Conservation (phyloP, 2,113 vertebrate genomes). For the Climacteris rufus region DNA sequence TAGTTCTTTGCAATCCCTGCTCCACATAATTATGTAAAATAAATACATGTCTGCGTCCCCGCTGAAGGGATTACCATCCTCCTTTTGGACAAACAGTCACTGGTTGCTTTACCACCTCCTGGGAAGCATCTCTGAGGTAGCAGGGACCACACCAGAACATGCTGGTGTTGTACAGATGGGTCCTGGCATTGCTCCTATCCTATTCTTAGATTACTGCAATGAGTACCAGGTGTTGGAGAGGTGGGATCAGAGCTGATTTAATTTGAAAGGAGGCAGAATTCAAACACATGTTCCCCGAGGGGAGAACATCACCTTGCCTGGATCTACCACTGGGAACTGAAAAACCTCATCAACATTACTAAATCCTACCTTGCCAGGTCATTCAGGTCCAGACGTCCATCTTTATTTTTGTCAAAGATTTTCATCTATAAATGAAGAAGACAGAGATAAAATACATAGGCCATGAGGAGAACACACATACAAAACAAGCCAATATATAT, state of each 20-base stretch:
- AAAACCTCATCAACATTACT: neutral
- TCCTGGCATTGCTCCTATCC: neutral
- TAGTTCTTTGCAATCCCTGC: neutral
- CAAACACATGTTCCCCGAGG: neutral
- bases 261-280: neutral
- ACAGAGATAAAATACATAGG: neutral
- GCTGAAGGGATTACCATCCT: neutral
- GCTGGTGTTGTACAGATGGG: neutral
- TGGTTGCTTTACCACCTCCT: neutral
- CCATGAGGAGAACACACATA: neutral
- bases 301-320: neutral
- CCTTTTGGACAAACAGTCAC: neutral
- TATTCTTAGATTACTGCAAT: neutral
- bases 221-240: neutral
- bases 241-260: neutral
- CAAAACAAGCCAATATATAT: neutral
- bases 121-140: neutral
- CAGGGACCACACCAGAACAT: neutral
- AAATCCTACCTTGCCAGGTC: conserved; percentile 89
- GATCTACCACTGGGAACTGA: neutral
- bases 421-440: conserved; percentile 85
- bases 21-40: neutral
- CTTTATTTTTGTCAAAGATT: conserved; percentile 95
- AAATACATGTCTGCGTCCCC: neutral
- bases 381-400: conserved; percentile 90